phyloP scores from a whole-genome alignment of 2,797 vertebrate genomes.

The Poeciliopsis paucimaculata region DNA sequence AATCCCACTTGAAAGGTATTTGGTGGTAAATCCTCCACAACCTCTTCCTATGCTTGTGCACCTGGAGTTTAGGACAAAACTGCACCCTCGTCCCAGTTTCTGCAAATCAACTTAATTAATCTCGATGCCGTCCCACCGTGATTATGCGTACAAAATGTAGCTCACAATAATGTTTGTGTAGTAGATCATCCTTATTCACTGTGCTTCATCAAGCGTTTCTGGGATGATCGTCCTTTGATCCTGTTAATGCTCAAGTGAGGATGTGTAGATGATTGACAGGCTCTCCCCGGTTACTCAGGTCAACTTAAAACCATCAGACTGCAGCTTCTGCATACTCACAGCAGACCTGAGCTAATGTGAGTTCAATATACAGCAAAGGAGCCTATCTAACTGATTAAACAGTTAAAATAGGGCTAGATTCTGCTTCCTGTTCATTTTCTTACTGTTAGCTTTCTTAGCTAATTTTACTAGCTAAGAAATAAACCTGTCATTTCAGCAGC shows the following conservation, averaged over 20 bases:
- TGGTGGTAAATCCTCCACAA: slow-evolving; percentile 8
- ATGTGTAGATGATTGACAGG: slow-evolving; percentile 24
- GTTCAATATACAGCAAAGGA: slow-evolving; percentile 6
- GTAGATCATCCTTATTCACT: slow-evolving; percentile 19
- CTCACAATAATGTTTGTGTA: slow-evolving; percentile 17
- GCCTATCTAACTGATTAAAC: not conserved
- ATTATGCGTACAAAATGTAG: slow-evolving; percentile 11
- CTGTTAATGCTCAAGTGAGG: slow-evolving; percentile 14
- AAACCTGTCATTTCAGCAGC: too few relatives aligned
- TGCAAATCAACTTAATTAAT: slow-evolving; percentile 20
- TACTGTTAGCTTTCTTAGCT: not conserved
- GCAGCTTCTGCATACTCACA: slow-evolving; percentile 7
- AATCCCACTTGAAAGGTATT: slow-evolving; percentile 27
- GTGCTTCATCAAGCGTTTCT: slow-evolving; percentile 1
- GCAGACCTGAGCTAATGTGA: slow-evolving; percentile 10
- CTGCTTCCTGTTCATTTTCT: slow-evolving; percentile 14
- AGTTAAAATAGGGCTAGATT: not conserved
- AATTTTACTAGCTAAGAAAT: not conserved
- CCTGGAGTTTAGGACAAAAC: slow-evolving; percentile 35
- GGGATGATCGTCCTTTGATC: slow-evolving; percentile 31
- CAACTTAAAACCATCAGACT: slow-evolving; percentile 39
- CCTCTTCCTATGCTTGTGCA: slow-evolving; percentile 28
- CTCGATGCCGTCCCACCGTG: slow-evolving; percentile 9
- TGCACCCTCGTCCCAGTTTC: slow-evolving; percentile 13
- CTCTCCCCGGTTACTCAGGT: slow-evolving; percentile 40